Base-by-base conservation (phyloP, 2,797 vertebrate species). In the Megalops cyprinoides region DNA sequence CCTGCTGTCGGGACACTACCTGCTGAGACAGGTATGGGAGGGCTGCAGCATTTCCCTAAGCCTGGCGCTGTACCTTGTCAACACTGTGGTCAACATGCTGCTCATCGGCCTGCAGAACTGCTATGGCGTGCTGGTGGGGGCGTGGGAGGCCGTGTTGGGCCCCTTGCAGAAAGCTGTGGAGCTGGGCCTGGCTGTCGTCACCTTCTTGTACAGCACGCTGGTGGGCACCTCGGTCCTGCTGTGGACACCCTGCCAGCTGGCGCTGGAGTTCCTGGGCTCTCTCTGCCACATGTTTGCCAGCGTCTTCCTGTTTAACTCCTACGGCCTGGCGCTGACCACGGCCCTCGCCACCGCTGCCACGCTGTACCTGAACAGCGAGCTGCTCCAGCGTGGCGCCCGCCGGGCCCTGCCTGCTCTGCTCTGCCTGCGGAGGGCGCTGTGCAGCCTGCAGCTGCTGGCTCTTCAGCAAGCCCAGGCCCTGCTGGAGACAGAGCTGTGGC, bases 51-150 rank as follows among this genome's bases (percentile, higher is more conserved):
- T 99, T 0, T 89, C 90, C 0, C 90, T 95, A 82, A 97, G 97
- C 88, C 90, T 99, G 74, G 89, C 95, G 81, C 93, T 97, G 51
- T 99, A 99, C 74, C 92, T 99, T 9, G 87, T 93, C 74, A 99
- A 99, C 93, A 99, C 97, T 0, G 83, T 96, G 77, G 90, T 98
- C 31, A 98, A 99, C 90, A 94, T 96, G 34, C 94, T 93, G 2
- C 96, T 98, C 49, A 95, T 99, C 0, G 95, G 95, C 69, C 89
- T 92, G 0, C 97, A 98, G 91, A 97, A 96, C 83, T 25, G 96
- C 18, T 95, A 96, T 83, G 87, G 94, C 0, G 83, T 93, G 1
- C 51, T 89, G 4, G 86, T 90, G 23, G 89, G 91, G 0, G 90
- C 97, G 20, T 97, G 95, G 94, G 95, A 98, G 78, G 92, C 95